These are phyloP conservation scores for Poicephalus meyeri DNA, from an alignment of 2,113 vertebrate genomes.

Conservation along the genomic window DNA sequence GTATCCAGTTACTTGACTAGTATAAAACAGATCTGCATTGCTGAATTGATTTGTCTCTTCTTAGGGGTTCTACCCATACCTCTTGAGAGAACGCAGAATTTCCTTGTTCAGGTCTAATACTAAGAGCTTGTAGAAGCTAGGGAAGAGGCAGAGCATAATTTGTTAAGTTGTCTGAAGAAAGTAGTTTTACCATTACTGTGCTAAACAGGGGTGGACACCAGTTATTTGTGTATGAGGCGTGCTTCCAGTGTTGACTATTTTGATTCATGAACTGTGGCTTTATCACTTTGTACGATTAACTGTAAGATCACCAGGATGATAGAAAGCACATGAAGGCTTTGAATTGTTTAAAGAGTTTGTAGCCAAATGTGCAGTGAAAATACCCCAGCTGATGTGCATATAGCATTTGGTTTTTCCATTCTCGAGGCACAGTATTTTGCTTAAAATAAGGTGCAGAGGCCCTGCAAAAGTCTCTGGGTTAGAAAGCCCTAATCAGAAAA, in stretches of 20 bases:
- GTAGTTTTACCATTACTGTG: background rate
- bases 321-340: background rate
- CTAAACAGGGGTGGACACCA: background rate
- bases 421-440: background rate
- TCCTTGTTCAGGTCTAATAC: background rate
- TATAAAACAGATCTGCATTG: background rate
- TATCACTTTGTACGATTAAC: background rate
- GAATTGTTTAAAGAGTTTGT: background rate
- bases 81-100: background rate
- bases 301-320: background rate
- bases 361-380: background rate
- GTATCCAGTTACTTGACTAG: background rate
- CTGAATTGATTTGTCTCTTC: background rate
- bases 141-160: background rate
- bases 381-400: background rate
- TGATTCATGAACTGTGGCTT: background rate
- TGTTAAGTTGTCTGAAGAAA: background rate
- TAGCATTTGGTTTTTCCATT: background rate
- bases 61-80: background rate
- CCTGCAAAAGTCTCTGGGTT: background rate
- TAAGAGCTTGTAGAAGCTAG: background rate
- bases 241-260: background rate
- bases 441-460: background rate
- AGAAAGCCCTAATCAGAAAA: background rate
- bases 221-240: background rate